These are phyloP conservation scores for Phaonia tiefii DNA, from an alignment of 2,888 invertebrate species.

Conservation along the genomic window DNA sequence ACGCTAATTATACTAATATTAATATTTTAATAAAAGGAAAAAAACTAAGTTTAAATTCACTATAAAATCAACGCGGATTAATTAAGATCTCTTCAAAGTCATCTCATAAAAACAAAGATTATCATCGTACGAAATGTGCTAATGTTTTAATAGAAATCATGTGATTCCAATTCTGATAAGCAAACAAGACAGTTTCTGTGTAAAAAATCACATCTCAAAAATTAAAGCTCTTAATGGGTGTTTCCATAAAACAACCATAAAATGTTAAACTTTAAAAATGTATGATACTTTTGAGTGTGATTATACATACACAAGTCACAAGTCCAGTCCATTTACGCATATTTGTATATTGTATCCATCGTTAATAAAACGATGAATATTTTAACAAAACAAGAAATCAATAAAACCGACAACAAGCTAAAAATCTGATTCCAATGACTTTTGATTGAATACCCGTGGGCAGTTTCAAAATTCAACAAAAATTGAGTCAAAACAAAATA, in stretches of 20 bases:
- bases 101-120: neutral
- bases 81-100: neutral
- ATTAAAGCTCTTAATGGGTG: neutral
- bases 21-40: too few relatives aligned
- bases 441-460: slow-evolving; percentile 11
- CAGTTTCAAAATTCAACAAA: slow-evolving; percentile 20
- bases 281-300: too few relatives aligned
- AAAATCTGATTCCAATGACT: neutral
- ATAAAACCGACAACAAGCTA: neutral
- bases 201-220: neutral
- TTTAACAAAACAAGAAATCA: slow-evolving; percentile 5
- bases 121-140: neutral
- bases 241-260: slow-evolving; percentile 8
- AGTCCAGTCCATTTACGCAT: neutral
- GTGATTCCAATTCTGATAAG: neutral
- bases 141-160: slow-evolving; percentile 9
- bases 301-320: neutral
- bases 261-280: too few relatives aligned
- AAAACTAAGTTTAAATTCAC: too few relatives aligned
- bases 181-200: neutral
- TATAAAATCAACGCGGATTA: neutral
- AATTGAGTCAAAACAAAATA: neutral
- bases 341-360: too few relatives aligned
- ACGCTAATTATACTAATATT: too few relatives aligned
- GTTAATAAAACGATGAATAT: slow-evolving; percentile 33